phyloP scores from a whole-genome alignment of 2,797 vertebrate genomes.

The Hipposideros larvatus region DNA sequence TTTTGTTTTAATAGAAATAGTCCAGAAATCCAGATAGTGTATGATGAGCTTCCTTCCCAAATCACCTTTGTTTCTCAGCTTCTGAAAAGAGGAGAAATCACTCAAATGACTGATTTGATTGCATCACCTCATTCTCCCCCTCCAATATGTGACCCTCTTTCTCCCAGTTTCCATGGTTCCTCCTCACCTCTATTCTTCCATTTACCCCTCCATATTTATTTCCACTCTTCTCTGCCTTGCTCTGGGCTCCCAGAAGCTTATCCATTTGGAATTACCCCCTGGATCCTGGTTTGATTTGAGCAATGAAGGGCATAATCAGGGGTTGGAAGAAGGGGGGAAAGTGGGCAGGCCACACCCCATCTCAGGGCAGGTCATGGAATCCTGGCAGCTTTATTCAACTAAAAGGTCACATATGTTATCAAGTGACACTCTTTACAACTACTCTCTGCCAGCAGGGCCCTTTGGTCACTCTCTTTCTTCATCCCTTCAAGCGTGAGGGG shows the following conservation, averaged over 20 bases:
- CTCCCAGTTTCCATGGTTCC: neutral
- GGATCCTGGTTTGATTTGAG: neutral
- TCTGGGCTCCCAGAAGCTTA: neutral
- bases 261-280: neutral
- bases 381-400: neutral
- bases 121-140: too few relatives aligned
- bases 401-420: neutral
- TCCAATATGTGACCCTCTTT: neutral
- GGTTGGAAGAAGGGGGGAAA: neutral
- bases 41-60: neutral
- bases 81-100: neutral
- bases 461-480: neutral
- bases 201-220: neutral
- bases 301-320: neutral
- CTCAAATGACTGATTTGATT: neutral
- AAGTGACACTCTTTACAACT: accelerated
- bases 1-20: neutral
- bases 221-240: neutral
- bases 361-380: neutral
- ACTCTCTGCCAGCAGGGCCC: neutral
- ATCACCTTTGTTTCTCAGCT: neutral
- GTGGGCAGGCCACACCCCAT: accelerated
- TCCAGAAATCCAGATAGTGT: neutral
- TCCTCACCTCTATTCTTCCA: neutral
- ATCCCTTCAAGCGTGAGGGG: neutral